Evolutionary conservation across 2,113 vertebrate genomes (phyloP).

Genomic region (Apistogramma diplotaenia): DNA sequence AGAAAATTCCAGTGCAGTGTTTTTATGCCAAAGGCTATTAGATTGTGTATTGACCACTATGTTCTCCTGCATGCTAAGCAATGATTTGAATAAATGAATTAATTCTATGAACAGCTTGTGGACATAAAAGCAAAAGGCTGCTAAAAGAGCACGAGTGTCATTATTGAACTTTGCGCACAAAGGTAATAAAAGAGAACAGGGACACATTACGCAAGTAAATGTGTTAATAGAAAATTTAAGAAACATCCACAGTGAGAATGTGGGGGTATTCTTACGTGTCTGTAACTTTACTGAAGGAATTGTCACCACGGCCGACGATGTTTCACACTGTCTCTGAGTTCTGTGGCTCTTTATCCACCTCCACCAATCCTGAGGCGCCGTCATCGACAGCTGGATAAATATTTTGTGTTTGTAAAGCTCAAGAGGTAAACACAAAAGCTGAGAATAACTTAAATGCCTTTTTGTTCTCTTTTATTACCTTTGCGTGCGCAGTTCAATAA

Average conservation of each 20-base stretch:
- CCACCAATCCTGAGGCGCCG: background rate
- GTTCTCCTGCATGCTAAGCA: background rate
- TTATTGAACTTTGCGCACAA: background rate
- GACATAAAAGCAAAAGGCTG: background rate
- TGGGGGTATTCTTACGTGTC: background rate
- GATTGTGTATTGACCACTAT: background rate
- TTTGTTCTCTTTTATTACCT: background rate
- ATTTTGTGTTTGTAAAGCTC: background rate
- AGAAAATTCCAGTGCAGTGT: slow-evolving; percentile 36
- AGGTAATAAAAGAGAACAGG: background rate
- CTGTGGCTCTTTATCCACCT: background rate
- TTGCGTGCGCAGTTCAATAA: background rate
- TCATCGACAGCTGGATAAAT: background rate
- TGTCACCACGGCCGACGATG: accelerated
- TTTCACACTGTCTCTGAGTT: background rate
- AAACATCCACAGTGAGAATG: background rate
- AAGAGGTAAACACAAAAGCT: background rate
- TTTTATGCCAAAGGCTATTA: slow-evolving; percentile 27
- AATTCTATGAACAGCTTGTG: background rate
- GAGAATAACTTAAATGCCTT: background rate
- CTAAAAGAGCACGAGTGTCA: background rate
- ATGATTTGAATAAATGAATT: background rate
- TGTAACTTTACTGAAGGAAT: background rate
- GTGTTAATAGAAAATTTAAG: background rate
- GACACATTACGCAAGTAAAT: background rate